Evolutionary conservation across 1,140 invertebrate species (phyloP).

Genomic region (Lucilia sericata): DNA sequence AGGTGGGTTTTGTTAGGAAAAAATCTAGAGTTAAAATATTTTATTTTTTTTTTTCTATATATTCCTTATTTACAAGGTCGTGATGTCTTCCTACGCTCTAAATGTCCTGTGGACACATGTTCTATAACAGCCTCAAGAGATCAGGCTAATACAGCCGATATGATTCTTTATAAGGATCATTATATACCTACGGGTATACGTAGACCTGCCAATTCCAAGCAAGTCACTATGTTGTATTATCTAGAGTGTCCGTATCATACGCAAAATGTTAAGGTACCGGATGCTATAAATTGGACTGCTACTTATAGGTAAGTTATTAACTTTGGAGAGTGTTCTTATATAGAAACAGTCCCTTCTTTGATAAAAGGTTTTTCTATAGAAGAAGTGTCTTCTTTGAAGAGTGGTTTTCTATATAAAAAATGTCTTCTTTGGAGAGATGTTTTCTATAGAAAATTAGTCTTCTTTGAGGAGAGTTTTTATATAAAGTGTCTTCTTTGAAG

Average conservation of each 20-base stretch:
- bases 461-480: too few species aligned
- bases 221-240: slow-evolving; percentile 88
- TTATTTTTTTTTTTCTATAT: slow-evolving; percentile 3
- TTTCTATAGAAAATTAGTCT: too few species aligned
- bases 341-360: too few species aligned
- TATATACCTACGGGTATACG: slow-evolving; percentile 77
- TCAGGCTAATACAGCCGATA: slow-evolving; percentile 81
- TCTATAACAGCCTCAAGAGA: slow-evolving; percentile 78
- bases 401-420: too few species aligned
- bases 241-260: slow-evolving; percentile 95
- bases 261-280: slow-evolving; percentile 82
- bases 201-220: slow-evolving; percentile 69
- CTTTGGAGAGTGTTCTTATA: too few species aligned
- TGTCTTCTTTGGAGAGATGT: too few species aligned
- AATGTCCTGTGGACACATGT: slow-evolving; percentile 83
- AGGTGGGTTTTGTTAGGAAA: slow-evolving; percentile 66
- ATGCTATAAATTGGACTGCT: slow-evolving; percentile 95
- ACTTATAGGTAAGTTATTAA: slow-evolving; percentile 87
- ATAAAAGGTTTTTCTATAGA: too few species aligned
- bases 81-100: slow-evolving; percentile 66
- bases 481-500: too few species aligned
- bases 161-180: slow-evolving; percentile 90
- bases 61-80: slow-evolving; percentile 56
- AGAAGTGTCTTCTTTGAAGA: too few species aligned
- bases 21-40: background rate